phyloP scores from a whole-genome alignment of 2,888 invertebrate species.

The Autographa pulchrina region DNA sequence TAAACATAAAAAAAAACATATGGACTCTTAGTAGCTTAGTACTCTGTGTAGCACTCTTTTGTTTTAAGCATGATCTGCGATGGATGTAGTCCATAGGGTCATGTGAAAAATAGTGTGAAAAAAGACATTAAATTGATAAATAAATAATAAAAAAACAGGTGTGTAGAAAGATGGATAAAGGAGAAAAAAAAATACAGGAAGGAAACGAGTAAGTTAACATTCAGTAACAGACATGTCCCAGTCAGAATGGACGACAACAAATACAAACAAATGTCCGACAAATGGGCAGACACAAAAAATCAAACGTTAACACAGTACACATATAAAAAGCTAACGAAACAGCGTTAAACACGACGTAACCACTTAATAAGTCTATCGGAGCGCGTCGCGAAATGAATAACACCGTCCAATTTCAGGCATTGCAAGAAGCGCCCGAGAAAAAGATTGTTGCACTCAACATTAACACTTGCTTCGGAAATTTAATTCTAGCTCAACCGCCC shows the following conservation, averaged over 20 bases:
- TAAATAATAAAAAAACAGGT: not conserved
- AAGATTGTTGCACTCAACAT: conserved; percentile 80
- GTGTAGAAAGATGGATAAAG: not conserved
- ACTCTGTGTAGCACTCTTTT: no score
- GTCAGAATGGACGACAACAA: conserved; percentile 16
- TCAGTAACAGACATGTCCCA: conserved; percentile 10
- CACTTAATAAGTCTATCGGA: conserved; percentile 73
- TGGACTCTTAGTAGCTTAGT: no score
- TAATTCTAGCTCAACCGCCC: conserved; percentile 67
- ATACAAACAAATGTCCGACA: conserved; percentile 29
- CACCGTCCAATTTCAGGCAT: conserved; percentile 74
- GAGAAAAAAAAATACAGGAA: not conserved
- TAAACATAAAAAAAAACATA: no score
- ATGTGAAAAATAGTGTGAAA: no score
- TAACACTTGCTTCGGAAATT: conserved; percentile 82
- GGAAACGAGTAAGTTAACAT: not conserved
- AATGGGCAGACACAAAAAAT: conserved; percentile 43
- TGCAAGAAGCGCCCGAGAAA: conserved; percentile 73
- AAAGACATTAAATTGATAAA: no score
- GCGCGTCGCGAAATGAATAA: conserved; percentile 72
- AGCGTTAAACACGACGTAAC: conserved; percentile 67
- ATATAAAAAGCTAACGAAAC: conserved; percentile 61
- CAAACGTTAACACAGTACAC: conserved; percentile 45
- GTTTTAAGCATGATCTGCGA: no score
- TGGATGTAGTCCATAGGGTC: no score